A percentile compares a stretch with the other conserved stretches of the same genome.
Conservation (phyloP, 2,797 vertebrate species). For the Masticophis lateralis region DNA sequence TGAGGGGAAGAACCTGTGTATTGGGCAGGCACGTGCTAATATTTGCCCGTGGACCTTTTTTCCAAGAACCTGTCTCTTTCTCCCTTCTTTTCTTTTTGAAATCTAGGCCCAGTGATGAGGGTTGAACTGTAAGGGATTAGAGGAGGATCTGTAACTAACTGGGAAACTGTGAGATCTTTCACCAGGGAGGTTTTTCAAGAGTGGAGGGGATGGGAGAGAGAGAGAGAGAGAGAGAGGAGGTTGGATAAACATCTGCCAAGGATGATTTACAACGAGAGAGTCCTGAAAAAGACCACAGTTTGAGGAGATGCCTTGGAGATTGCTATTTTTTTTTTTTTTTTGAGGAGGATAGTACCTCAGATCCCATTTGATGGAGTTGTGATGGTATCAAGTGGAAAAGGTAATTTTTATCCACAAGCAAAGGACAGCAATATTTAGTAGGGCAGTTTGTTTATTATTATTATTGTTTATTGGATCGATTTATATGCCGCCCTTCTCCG, state of each 20-base stretch:
- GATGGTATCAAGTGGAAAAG: neutral
- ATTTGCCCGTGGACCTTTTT: neutral
- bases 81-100: neutral
- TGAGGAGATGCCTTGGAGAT: neutral
- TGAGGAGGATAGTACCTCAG: neutral
- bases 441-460: neutral
- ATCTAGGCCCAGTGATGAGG: conserved; percentile 18
- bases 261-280: conserved; percentile 5
- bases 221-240: neutral
- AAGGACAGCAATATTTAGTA: neutral
- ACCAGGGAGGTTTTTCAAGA: neutral
- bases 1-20: neutral
- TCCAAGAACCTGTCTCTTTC: neutral
- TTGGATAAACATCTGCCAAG: conserved; percentile 28
- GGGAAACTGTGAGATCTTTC: conserved; percentile 17
- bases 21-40: neutral
- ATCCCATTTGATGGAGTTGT: neutral
- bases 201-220: neutral
- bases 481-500: too few species aligned
- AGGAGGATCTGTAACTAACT: neutral
- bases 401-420: neutral
- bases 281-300: conserved; percentile 6
- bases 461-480: too few species aligned
- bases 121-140: conserved; percentile 13
- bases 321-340: neutral